Evolutionary conservation across 1,140 invertebrate species (phyloP).

Genomic region (Hirudo medicinalis): DNA sequence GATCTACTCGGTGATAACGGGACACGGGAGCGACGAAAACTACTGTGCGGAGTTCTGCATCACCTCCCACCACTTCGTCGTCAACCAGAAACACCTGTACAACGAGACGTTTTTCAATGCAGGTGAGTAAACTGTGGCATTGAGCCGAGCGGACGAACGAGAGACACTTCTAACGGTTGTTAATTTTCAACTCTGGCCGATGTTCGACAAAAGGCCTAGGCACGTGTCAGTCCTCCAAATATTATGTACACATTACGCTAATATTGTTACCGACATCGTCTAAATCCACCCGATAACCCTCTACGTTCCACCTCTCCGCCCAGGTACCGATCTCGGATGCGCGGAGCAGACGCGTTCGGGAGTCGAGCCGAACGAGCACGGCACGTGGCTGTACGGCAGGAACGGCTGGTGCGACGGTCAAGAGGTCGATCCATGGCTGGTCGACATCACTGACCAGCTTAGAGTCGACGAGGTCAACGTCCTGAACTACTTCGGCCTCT

Average conservation of each 20-base stretch:
- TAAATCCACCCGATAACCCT: not conserved
- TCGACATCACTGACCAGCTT: conserved; percentile 25
- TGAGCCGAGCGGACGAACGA: not conserved
- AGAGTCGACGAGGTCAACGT: conserved; percentile 14
- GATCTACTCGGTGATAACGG: conserved; percentile 29
- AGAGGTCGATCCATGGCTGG: conserved; percentile 27
- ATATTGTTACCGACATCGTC: no score
- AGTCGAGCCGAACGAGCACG: conserved; percentile 30
- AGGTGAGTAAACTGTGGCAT: conserved; percentile 23
- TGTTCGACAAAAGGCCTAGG: no score
- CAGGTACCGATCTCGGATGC: conserved; percentile 30
- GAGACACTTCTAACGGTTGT: not conserved
- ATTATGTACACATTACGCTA: not conserved
- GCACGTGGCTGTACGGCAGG: conserved; percentile 31
- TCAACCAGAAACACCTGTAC: conserved; percentile 25
- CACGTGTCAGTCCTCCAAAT: no score
- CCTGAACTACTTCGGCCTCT: conserved; percentile 27
- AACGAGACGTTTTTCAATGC: conserved; percentile 27
- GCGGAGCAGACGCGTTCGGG: conserved; percentile 27
- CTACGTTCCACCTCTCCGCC: conserved; percentile 7
- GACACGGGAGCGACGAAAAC: conserved; percentile 32
- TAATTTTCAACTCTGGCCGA: no score
- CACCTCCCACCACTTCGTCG: conserved; percentile 28
- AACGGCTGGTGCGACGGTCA: conserved; percentile 32
- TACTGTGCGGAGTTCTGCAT: conserved; percentile 32